These are phyloP conservation scores for Sipunculus nudus DNA, from an alignment of 2,888 invertebrate genomes.

Conservation along the genomic window DNA sequence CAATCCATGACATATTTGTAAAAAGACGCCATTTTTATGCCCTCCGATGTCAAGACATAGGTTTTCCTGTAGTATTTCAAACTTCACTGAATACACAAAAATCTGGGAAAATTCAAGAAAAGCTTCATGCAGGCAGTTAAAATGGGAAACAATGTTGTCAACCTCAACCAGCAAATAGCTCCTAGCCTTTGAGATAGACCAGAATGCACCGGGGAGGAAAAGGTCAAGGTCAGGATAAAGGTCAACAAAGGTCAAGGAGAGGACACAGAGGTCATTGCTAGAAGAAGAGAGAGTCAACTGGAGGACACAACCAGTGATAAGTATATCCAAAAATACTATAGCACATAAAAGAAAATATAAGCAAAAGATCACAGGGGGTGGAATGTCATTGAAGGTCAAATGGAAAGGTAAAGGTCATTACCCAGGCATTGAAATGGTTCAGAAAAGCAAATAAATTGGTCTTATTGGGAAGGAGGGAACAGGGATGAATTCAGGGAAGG, in stretches of 20 bases:
- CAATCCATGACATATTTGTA: slow-evolving; percentile 94
- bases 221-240: neutral
- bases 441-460: too few species aligned
- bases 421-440: too few species aligned
- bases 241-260: neutral
- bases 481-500: too few species aligned
- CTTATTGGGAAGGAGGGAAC: too few species aligned
- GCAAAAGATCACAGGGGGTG: too few species aligned
- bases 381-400: too few species aligned
- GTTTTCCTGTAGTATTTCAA: slow-evolving; percentile 97
- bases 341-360: too few species aligned
- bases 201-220: neutral
- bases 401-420: too few species aligned
- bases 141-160: neutral
- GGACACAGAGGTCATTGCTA: neutral
- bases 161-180: neutral
- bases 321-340: too few species aligned
- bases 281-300: neutral
- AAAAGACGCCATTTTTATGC: slow-evolving; percentile 85
- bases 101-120: slow-evolving; percentile 71
- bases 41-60: slow-evolving; percentile 90
- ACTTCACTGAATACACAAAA: slow-evolving; percentile 94
- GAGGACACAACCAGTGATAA: too few species aligned
- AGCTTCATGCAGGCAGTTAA: slow-evolving; percentile 19
- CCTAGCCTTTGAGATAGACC: neutral